Evolutionary conservation across 2,113 vertebrate genomes (phyloP).

Genomic region (Morone chrysops): DNA sequence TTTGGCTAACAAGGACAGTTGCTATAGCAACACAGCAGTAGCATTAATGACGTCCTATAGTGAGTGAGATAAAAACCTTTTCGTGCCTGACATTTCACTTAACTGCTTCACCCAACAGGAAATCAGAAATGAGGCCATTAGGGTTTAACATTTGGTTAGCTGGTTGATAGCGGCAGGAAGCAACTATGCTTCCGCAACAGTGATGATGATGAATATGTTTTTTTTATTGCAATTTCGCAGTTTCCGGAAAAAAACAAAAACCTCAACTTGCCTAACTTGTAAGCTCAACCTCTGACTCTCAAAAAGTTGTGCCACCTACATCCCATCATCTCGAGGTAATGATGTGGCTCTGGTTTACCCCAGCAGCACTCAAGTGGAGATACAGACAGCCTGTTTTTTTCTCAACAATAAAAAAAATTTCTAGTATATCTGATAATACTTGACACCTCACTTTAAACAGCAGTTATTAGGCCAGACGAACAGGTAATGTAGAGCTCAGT

Average conservation of each 20-base stretch:
- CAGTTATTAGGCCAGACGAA: slow-evolving; percentile 14
- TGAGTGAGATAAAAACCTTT: slow-evolving; percentile 46
- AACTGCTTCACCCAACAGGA: slow-evolving; percentile 12
- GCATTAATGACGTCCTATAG: slow-evolving; percentile 37
- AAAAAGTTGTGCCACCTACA: background rate
- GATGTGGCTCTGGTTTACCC: background rate
- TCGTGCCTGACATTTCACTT: slow-evolving; percentile 40
- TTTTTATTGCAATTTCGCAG: background rate
- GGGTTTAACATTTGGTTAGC: background rate
- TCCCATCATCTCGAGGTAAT: background rate
- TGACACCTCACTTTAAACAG: slow-evolving; percentile 41
- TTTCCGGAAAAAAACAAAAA: background rate
- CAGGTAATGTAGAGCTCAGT: slow-evolving; percentile 50
- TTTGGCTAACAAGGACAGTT: slow-evolving; percentile 41
- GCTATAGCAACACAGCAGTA: slow-evolving; percentile 52
- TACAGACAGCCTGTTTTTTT: background rate
- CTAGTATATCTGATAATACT: slow-evolving; percentile 5
- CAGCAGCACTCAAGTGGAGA: background rate
- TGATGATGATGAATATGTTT: no score
- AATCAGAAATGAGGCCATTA: slow-evolving; percentile 13
- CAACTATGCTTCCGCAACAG: background rate
- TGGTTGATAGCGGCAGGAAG: background rate
- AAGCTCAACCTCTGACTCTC: slow-evolving; percentile 10
- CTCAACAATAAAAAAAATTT: background rate
- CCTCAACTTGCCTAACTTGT: background rate